Evolutionary conservation across 2,888 invertebrate genomes (phyloP).

Genomic region (Hirtodrosophila trivittata): DNA sequence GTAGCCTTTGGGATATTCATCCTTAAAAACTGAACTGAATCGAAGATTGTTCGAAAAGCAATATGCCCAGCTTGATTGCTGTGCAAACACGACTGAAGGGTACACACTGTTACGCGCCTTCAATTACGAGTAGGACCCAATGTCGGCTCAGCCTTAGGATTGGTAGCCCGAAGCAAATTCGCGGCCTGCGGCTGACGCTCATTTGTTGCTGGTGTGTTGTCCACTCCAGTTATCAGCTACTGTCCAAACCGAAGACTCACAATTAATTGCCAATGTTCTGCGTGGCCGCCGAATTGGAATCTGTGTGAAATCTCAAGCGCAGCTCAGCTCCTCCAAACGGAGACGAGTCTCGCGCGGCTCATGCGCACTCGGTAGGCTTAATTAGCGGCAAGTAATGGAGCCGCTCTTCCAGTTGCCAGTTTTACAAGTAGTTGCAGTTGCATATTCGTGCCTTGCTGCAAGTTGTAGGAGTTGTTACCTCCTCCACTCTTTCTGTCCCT

Average conservation of each 20-base stretch:
- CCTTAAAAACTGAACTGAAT: not conserved
- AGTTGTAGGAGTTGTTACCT: constrained; percentile 59
- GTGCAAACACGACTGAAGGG: constrained; percentile 43
- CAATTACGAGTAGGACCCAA: constrained; percentile 51
- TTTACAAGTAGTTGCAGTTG: constrained; percentile 27
- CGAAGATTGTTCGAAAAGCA: not conserved
- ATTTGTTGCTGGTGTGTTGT: constrained; percentile 46
- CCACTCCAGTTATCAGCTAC: constrained; percentile 74
- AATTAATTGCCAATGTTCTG: constrained; percentile 77
- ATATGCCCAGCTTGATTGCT: constrained; percentile 32
- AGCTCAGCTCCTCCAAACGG: constrained; percentile 14
- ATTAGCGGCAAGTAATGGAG: constrained; percentile 81
- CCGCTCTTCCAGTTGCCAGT: constrained; percentile 52
- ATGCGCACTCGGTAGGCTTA: constrained; percentile 77
- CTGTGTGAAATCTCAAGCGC: constrained; percentile 73
- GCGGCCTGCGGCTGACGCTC: constrained; percentile 28
- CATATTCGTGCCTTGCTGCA: constrained; percentile 40
- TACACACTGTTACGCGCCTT: constrained; percentile 65
- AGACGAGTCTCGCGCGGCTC: constrained; percentile 28
- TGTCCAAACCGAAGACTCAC: constrained; percentile 67
- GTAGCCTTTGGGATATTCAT: not conserved
- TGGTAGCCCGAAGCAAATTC: constrained; percentile 15
- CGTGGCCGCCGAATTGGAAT: constrained; percentile 66
- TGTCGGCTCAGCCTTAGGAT: constrained; percentile 20
- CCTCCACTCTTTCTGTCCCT: not conserved